Percentiles rank a stretch among this genome's conserved stretches.
These are phyloP conservation scores for Lacerta agilis DNA, from an alignment of 2,797 vertebrate genomes.

Conservation along the genomic window DNA sequence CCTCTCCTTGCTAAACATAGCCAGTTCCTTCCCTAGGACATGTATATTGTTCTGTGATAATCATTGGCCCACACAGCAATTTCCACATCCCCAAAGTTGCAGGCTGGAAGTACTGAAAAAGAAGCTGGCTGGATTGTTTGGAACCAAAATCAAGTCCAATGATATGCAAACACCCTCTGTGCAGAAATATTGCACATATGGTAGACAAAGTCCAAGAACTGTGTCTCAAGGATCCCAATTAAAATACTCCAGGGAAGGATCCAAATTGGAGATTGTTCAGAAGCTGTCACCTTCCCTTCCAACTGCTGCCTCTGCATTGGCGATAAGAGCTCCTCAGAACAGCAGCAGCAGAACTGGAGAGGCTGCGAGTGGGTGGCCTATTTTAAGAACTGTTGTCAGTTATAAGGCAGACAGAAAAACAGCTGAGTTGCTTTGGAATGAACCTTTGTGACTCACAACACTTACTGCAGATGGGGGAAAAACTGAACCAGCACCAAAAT, in stretches of 20 bases:
- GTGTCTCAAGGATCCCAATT: not conserved
- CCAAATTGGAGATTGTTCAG: not conserved
- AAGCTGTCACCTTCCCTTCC: not conserved
- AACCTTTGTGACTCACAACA: not conserved
- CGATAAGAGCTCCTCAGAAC: conserved; percentile 20
- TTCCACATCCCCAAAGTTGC: not conserved
- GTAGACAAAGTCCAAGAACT: not conserved
- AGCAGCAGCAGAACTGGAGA: not conserved
- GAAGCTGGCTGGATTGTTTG: not conserved
- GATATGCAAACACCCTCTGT: not conserved
- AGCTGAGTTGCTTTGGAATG: not conserved
- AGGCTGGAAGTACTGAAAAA: not conserved
- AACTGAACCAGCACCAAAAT: not conserved
- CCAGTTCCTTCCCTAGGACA: no score
- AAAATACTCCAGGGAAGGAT: conserved; percentile 11
- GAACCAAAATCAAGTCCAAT: no score
- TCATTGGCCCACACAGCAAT: not conserved
- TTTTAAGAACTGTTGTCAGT: conserved; percentile 44
- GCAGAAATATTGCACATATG: not conserved
- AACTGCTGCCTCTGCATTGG: not conserved
- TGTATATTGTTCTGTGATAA: not conserved
- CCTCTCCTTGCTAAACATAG: no score
- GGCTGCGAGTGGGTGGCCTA: conserved; percentile 7
- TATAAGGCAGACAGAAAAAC: conserved; percentile 17
- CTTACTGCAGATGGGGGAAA: not conserved